These are phyloP conservation scores for Spizaetus ornatus DNA, from an alignment of 2,113 vertebrate species.

Conservation along the genomic window DNA sequence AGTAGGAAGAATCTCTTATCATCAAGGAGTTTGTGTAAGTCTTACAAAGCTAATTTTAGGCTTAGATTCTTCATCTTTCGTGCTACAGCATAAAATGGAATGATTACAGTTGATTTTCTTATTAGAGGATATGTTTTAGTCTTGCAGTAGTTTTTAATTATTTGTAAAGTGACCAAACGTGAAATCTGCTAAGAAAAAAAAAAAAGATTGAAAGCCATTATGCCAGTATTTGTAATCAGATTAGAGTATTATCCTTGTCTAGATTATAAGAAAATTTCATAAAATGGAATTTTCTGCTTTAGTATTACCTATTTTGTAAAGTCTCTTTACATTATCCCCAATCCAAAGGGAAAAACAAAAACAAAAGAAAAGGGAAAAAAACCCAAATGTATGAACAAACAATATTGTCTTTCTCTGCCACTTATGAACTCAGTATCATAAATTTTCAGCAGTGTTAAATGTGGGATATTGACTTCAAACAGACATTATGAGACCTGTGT, in stretches of 20 bases:
- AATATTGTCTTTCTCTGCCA: neutral
- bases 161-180: neutral
- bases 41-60: neutral
- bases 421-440: neutral
- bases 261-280: neutral
- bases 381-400: neutral
- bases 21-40: neutral
- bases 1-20: neutral
- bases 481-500: neutral
- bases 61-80: neutral
- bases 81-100: neutral
- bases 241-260: neutral
- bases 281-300: neutral
- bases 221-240: neutral
- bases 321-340: neutral
- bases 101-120: neutral
- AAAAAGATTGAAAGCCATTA: neutral
- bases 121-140: neutral
- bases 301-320: neutral
- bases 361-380: neutral
- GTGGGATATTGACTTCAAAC: conserved; percentile 24
- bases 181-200: neutral
- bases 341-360: neutral
- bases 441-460: conserved; percentile 7
- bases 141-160: neutral